These are phyloP conservation scores for Blastomussa wellsi DNA, from an alignment of 92 coral and sea anemone genomes.

Conservation along the genomic window DNA sequence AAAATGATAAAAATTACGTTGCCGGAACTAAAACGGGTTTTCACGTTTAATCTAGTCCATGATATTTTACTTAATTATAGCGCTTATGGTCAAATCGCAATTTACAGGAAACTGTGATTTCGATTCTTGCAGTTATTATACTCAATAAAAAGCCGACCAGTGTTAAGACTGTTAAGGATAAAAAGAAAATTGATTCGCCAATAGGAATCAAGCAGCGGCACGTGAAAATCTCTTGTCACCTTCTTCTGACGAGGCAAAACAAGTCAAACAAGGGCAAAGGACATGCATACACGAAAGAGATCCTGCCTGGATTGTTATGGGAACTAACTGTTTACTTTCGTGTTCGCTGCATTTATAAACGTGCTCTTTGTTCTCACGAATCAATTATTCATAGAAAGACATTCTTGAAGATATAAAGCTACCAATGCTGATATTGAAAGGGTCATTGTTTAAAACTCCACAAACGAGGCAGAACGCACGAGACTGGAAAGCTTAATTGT, in stretches of 20 bases:
- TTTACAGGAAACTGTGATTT: background rate
- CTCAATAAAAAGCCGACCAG: too few species aligned
- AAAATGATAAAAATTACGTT: background rate
- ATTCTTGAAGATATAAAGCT: slow-evolving; percentile 12
- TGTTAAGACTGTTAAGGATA: too few species aligned
- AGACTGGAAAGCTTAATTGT: background rate
- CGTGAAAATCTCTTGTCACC: background rate
- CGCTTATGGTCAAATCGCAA: background rate
- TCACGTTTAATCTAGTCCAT: too few species aligned
- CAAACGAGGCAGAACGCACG: slow-evolving; percentile 19
- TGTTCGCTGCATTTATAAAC: slow-evolving; percentile 14
- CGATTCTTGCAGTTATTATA: too few species aligned
- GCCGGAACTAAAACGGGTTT: background rate
- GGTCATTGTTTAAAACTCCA: slow-evolving; percentile 20
- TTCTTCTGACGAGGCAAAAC: background rate
- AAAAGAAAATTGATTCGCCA: background rate
- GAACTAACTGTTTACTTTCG: background rate
- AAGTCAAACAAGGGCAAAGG: background rate
- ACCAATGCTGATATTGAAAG: slow-evolving; percentile 9
- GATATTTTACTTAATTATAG: too few species aligned
- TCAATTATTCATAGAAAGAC: slow-evolving; percentile 23
- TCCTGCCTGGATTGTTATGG: background rate
- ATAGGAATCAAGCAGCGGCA: background rate
- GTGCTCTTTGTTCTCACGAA: slow-evolving; percentile 3
- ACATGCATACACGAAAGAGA: background rate